Base-by-base conservation (phyloP, 2,888 invertebrate species). In the Ochropacha duplaris region DNA sequence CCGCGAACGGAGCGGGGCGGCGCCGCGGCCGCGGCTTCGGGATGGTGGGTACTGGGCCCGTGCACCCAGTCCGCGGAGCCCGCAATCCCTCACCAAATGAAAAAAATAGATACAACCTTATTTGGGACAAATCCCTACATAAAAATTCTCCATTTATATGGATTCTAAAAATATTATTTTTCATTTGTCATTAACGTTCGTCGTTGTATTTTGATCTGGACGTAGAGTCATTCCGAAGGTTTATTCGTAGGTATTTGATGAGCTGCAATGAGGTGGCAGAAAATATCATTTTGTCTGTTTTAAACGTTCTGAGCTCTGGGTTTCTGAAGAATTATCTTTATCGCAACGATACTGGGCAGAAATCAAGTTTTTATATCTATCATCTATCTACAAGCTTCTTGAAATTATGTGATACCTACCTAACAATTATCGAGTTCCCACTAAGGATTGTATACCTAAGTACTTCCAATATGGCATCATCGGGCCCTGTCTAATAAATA, bases 1-100 rank as follows among this genome's bases (percentile, higher is more conserved):
- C 93, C 92, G 92, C 92, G 92, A 90, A 86, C 85, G 80, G 89
- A 86, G 91, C 90, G 90, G 90, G 90, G 91, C 88, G 90, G 90
- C 90, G 90, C 89, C 89, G 87, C 88, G 86, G 90, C 89, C 89
- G 87, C 88, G 86, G 84, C 84, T 82, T 83, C 81, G 85, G 76
- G 78, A 79, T 79, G 86, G 81, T 81, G 87, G 84, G 85, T 86
- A n/a, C n/a, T n/a, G n/a, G n/a, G 88, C 89, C 87, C 87, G 85
- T 84, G 83, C n/a, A n/a, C n/a, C n/a, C n/a, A 81, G 85, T 81
- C 80, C 82, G 81, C 83, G 81, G 79, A 75, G 74, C 78, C 80
- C 83, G 80, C 84, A 81, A 77, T 51, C 58, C 31, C 72, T 64
- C 66, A 74, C 78, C 85, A 81, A 86, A 86, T 87, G 79, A 87